Evolutionary conservation across 1,140 invertebrate species (phyloP).

Genomic region (Mizuhopecten yessoensis): DNA sequence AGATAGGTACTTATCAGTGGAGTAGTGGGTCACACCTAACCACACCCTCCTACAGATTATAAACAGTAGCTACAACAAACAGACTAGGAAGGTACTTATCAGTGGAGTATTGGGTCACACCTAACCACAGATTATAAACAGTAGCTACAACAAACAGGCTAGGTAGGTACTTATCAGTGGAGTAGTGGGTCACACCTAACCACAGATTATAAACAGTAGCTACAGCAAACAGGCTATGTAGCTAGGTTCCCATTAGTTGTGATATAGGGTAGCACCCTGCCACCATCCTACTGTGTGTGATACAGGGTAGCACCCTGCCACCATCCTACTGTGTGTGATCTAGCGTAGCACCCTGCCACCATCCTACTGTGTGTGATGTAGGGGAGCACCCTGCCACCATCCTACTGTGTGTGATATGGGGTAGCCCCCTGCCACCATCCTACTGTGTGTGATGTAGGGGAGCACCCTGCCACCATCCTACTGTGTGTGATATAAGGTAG

Average conservation of each 20-base stretch:
- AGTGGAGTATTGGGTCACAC: constrained; percentile 57
- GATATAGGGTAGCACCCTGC: constrained; percentile 63
- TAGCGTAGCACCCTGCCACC: too few species aligned
- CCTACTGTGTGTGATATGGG: too few species aligned
- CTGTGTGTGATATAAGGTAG: too few species aligned
- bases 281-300: too few species aligned
- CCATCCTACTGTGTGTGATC: too few species aligned
- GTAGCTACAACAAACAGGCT: constrained; percentile 51
- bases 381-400: too few species aligned
- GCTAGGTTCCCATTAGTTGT: background rate
- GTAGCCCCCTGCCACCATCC: too few species aligned
- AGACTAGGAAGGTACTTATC: background rate
- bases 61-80: constrained; percentile 58
- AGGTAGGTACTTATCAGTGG: background rate
- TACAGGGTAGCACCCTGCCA: too few species aligned
- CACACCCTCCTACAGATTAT: constrained; percentile 63
- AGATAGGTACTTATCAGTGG: background rate
- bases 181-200: constrained; percentile 62
- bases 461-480: too few species aligned
- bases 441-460: too few species aligned
- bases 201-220: constrained; percentile 61
- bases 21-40: constrained; percentile 62
- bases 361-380: too few species aligned
- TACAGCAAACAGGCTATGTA: constrained; percentile 50
- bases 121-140: constrained; percentile 64